Base-by-base conservation (phyloP, 2,113 vertebrate genomes). In the Micronycteris hirsuta region DNA sequence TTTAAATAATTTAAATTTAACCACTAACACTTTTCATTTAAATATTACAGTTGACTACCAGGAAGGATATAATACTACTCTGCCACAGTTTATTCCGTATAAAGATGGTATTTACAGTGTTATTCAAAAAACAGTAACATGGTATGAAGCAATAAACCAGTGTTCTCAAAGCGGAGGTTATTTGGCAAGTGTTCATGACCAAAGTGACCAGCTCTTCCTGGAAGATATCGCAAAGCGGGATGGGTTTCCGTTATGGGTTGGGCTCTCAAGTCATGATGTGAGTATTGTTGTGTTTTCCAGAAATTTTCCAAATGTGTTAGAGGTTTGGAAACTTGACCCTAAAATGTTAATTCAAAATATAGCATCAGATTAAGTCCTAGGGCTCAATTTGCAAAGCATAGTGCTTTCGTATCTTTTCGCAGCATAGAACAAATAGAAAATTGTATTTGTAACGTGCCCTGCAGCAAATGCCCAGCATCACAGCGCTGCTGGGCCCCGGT, bases 221-320 rank as follows among this genome's bases (percentile, higher is more conserved):
- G 98, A 98, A 92, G 98, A 98, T 58, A 96, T 99, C 20, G 98
- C 98, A 89, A 99, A 98, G 95, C 98, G 96, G 0, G 99, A 99
- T 11, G 99, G 99, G 76, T 99, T 99, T 98, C 97, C 98, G 1
- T 98, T 99, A 3, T 99, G 99, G 99, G 98, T 99, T 89, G 99
- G 99, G 31, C 98, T 99, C 10, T 99, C 99, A 31, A 98, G 98
- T 97, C 99, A 99, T 73, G 99, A 99, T 88, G 99, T 99, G 98
- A 98, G 99, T 98, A 45, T 86, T 90, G 3, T n/a, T 82, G 89
- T 74, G 15, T 94, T 95, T 93, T 92, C 56, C 43, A 97, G 73
- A 96, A 89, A 89, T 45, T 91, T 94, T 52, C 52, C 45, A 80
- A 74, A 74, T 52, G 5, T 91, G 14, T 94, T 56, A 81, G 13